phyloP scores from a whole-genome alignment of 2,113 vertebrate species.

The Procapra przewalskii region DNA sequence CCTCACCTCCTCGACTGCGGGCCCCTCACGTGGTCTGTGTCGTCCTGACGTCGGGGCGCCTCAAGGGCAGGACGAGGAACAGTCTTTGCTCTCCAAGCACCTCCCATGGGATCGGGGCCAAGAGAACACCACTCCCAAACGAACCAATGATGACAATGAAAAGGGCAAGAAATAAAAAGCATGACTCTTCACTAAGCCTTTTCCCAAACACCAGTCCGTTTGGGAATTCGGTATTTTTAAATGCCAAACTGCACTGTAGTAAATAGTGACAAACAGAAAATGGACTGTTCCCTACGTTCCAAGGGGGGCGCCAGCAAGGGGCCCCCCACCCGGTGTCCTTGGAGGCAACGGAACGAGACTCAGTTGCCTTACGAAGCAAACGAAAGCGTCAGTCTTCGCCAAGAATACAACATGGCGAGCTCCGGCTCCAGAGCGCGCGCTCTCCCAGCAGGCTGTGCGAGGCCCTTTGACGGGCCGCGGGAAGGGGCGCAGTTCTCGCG shows the following conservation, averaged over 20 bases:
- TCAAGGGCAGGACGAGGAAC: neutral
- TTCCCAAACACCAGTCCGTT: neutral
- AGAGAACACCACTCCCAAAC: neutral
- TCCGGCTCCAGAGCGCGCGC: rapidly evolving
- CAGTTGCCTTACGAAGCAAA: neutral
- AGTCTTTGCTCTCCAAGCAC: neutral
- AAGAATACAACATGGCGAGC: rapidly evolving
- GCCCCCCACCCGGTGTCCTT: neutral
- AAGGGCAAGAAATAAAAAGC: neutral
- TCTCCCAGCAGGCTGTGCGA: neutral
- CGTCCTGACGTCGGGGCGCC: no score
- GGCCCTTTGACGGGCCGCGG: neutral
- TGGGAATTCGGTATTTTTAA: neutral
- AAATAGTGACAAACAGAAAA: neutral
- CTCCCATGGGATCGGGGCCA: no score
- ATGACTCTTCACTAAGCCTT: neutral
- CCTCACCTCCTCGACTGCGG: no score
- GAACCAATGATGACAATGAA: neutral
- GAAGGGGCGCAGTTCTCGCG: neutral
- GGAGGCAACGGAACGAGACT: neutral
- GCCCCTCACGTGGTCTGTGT: rapidly evolving
- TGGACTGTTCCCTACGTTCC: neutral
- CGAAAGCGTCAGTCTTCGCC: rapidly evolving
- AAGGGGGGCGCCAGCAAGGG: neutral
- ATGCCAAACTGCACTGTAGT: neutral